phyloP scores from a whole-genome alignment of 35 echinoderm and acorn worm species.

The Apostichopus californicus region DNA sequence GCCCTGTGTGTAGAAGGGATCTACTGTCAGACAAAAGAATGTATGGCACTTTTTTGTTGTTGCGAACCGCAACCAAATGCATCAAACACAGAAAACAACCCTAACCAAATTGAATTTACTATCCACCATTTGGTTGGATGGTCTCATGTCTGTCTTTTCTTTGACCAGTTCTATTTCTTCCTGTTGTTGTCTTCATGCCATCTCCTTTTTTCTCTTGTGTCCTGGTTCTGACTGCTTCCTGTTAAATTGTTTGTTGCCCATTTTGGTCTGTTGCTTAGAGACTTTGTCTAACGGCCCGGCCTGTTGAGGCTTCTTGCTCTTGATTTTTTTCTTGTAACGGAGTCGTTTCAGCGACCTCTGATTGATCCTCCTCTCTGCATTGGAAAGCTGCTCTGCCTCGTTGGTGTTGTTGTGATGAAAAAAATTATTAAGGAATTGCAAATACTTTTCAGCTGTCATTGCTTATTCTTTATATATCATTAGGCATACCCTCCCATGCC shows the following conservation, averaged over 20 bases:
- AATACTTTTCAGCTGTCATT: too few species aligned
- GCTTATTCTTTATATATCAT: too few species aligned
- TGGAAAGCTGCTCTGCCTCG: neutral
- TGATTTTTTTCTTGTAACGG: slow-evolving; percentile 30
- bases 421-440: too few species aligned
- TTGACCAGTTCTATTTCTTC: neutral
- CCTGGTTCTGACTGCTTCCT: neutral
- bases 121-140: neutral
- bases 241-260: neutral
- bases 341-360: slow-evolving; percentile 17
- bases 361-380: slow-evolving; percentile 16
- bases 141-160: neutral
- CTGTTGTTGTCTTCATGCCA: neutral
- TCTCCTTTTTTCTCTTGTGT: neutral
- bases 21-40: too few species aligned
- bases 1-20: too few species aligned
- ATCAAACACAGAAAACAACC: too few species aligned
- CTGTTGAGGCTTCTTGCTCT: neutral
- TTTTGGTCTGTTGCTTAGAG: neutral
- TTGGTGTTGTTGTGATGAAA: neutral
- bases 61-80: too few species aligned
- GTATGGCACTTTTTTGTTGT: too few species aligned
- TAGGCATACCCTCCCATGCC: too few species aligned
- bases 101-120: slow-evolving; percentile 21
- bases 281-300: neutral